Evolutionary conservation across 1,140 invertebrate species (phyloP), one percentile per base, ranked within the genome.

Genomic region (Diploscapter pachys): DNA sequence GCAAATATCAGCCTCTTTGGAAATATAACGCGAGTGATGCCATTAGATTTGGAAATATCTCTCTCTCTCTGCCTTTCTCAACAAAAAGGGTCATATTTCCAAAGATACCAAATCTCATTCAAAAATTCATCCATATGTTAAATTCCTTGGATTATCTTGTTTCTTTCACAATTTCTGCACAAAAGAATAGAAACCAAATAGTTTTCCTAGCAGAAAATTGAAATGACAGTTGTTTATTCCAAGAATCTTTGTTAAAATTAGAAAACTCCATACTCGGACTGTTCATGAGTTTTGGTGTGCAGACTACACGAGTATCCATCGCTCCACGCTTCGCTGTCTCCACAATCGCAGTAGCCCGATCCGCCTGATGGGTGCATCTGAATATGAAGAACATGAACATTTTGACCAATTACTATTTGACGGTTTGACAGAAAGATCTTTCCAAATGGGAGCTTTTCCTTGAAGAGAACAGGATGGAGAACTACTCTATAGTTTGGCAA

Each of bases 321-420:
- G 5, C 65, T 81, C 83, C 81, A 84, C 11, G 83, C 83, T 72
- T 85, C 84, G 4, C 52, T 31, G 71, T 85, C 83, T 13, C 83
- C 83, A 70, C 83, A 85, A 70, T 84, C 83, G 68, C 83, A 84
- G 62, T 84, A 84, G 4, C 83, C 83, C 13, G 75, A 74, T 9
- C 83, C 83, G 50, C 64, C 57, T 3, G 83, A 85, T 5, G 82
- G 78, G 63, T 81, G 80, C 80, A 83, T 85, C 81, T 82, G 52
- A 61, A 80, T 11, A 6, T 55, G 49, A 57, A 9, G 49, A 31
- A 5, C 4, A 66, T 5, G 51, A 56, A 11, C 8, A 2, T 13
- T 31, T 50, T 53, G 5, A n/a, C 65, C 11, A 77, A 78, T 11
- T 53, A 67, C 48, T 63, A 50, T 11, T 63, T 63, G 63, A 9